Evolutionary conservation across 2,797 vertebrate genomes (phyloP).

Genomic region (Limosa lapponica): DNA sequence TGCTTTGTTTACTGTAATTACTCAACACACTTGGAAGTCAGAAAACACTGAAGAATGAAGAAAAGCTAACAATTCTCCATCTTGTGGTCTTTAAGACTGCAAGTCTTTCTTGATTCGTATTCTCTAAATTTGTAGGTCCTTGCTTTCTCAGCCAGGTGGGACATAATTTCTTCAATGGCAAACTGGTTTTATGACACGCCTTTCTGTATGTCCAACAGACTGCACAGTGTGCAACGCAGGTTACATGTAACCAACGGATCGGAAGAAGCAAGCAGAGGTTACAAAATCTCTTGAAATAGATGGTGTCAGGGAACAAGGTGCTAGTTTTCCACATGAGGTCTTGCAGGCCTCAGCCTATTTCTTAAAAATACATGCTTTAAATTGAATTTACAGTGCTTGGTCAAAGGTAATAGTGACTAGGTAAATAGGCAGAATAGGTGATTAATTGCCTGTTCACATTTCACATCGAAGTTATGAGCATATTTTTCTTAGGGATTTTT

Average conservation of each 20-base stretch:
- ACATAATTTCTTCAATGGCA: background rate
- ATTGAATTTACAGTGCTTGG: background rate
- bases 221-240: too few relatives aligned
- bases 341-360: background rate
- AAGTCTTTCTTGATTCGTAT: background rate
- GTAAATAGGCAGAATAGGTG: background rate
- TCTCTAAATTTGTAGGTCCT: background rate
- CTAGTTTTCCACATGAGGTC: background rate
- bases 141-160: background rate
- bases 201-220: background rate
- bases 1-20: slow-evolving; percentile 1
- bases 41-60: background rate
- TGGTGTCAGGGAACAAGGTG: background rate
- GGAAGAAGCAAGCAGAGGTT: background rate
- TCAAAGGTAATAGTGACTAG: background rate
- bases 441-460: background rate
- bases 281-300: background rate
- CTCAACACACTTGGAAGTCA: background rate
- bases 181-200: background rate
- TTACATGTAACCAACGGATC: background rate
- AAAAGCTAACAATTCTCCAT: background rate
- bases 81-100: background rate
- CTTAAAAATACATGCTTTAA: background rate
- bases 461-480: background rate
- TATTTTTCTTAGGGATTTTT: background rate